Conservation (phyloP, 2,797 vertebrate species). For the Miichthys miiuy region DNA sequence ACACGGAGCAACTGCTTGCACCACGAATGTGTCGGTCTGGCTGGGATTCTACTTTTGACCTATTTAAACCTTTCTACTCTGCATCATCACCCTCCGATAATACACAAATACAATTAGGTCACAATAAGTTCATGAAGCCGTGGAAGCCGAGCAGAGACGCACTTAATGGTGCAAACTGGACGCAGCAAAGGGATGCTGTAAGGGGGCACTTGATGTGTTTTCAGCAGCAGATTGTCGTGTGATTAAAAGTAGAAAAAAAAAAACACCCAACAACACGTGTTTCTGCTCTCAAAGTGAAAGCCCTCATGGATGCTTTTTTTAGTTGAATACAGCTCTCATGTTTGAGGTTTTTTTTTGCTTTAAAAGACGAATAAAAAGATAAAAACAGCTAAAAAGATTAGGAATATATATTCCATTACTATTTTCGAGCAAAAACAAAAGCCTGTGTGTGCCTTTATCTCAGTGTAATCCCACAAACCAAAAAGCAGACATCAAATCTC, state of each 20-base stretch:
- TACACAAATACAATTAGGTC: constrained; percentile 80
- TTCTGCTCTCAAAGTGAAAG: constrained; percentile 14
- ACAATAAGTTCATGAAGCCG: constrained; percentile 69
- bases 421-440: constrained; percentile 44
- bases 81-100: constrained; percentile 66
- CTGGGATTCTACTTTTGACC: constrained; percentile 75
- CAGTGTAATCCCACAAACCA: constrained; percentile 63
- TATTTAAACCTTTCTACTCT: constrained; percentile 72
- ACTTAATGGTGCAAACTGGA: constrained; percentile 26
- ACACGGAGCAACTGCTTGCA: constrained; percentile 17
- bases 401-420: constrained; percentile 17
- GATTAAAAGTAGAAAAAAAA: constrained; percentile 53
- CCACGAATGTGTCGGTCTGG: constrained; percentile 31
- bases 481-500: constrained; percentile 63
- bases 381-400: constrained; percentile 37
- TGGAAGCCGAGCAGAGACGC: constrained; percentile 53
- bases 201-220: constrained; percentile 43
- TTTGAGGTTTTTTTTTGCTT: constrained; percentile 13
- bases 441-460: constrained; percentile 50
- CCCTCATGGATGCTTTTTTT: constrained; percentile 1
- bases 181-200: constrained; percentile 11
- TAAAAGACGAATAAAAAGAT: constrained; percentile 21
- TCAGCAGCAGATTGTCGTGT: constrained; percentile 50
- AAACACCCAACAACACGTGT: neutral
- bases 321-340: constrained; percentile 23